Evolutionary conservation across 2,113 vertebrate species (phyloP), one percentile per base, ranked within the genome.

Genomic region (Rhegmatorhina hoffmannsi): DNA sequence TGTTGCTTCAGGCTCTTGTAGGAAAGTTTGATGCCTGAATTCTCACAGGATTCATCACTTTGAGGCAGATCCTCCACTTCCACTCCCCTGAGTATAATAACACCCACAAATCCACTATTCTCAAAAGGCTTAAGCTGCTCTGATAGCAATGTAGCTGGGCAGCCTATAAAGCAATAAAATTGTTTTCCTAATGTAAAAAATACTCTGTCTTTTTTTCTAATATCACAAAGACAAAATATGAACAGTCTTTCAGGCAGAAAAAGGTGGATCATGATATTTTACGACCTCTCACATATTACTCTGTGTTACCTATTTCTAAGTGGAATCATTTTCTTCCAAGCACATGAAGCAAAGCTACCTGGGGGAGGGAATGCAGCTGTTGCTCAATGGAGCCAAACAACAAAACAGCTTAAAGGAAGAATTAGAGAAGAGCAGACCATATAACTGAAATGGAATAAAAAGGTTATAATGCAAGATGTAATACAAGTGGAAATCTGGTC

Each of bases 21-120:
- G 74, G 66, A 92, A 92, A 87, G 60, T 63, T 52, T 93, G 63
- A 94, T 93, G 84, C 74, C 43, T 94, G 50, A 56, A 3, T 82
- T 91, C 74, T 89, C 92, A 62, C 7, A 58, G 56, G 83, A 87
- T 78, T 92, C 67, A 60, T 59, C 18, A 64, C 36, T 93, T 79
- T 55, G 53, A 69, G 46, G 56, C 69, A 89, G 38, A 82, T 62
- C 23, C 28, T 62, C 84, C 55, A 55, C 46, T 73, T 82, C 29
- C 47, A 53, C 23, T 87, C 73, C 43, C 34, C 8, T 3, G 76
- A 59, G 63, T n/a, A 85, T 15, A 59, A 50, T 55, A 82, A 80
- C 50, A 76, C 31, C 58, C 81, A 85, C 53, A 77, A 84, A 87
- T 47, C 15, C 58, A 66, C 31, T 26, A 56, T 72, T 43, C 50